These are phyloP conservation scores for Lordiphosa stackelbergi DNA, from an alignment of 1,140 invertebrate genomes.

Conservation along the genomic window DNA sequence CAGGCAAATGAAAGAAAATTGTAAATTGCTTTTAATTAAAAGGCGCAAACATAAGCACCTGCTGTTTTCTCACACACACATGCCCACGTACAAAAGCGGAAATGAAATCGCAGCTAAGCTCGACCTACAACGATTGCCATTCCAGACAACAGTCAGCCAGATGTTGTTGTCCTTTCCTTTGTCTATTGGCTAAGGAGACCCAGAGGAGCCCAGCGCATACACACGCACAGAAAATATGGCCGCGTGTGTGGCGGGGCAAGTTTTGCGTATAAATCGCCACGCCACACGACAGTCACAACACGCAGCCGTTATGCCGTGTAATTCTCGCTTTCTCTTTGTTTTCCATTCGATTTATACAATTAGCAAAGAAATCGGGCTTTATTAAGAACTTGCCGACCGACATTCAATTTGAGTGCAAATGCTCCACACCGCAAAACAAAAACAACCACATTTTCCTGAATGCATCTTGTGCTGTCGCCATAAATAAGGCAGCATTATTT, in stretches of 20 bases:
- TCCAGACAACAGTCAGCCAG: constrained; percentile 23
- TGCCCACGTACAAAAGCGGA: constrained; percentile 19
- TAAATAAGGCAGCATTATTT: constrained; percentile 73
- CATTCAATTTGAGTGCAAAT: constrained; percentile 46
- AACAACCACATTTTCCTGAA: constrained; percentile 57
- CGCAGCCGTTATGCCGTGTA: constrained; percentile 51
- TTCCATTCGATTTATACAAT: constrained; percentile 38
- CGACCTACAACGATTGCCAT: constrained; percentile 39
- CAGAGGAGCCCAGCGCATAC: constrained; percentile 34
- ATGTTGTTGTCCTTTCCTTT: constrained; percentile 52
- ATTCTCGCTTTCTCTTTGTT: constrained; percentile 15
- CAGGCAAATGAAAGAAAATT: constrained; percentile 65
- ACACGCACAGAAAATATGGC: constrained; percentile 46
- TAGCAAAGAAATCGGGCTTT: constrained; percentile 19
- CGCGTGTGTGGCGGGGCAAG: constrained; percentile 36
- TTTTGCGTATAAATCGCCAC: constrained; percentile 58
- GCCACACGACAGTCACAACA: constrained; percentile 19
- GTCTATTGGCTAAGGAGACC: constrained; percentile 51
- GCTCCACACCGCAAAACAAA: constrained; percentile 31
- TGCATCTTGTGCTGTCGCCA: constrained; percentile 39
- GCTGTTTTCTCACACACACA: constrained; percentile 42
- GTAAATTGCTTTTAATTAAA: constrained; percentile 75
- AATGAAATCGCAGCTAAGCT: constrained; percentile 57
- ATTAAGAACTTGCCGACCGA: constrained; percentile 32
- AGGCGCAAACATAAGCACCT: constrained; percentile 75